A percentile compares a stretch with the other conserved stretches of the same genome.
These are phyloP conservation scores for Neoarius graeffei DNA, from an alignment of 2,113 vertebrate genomes.

Conservation along the genomic window DNA sequence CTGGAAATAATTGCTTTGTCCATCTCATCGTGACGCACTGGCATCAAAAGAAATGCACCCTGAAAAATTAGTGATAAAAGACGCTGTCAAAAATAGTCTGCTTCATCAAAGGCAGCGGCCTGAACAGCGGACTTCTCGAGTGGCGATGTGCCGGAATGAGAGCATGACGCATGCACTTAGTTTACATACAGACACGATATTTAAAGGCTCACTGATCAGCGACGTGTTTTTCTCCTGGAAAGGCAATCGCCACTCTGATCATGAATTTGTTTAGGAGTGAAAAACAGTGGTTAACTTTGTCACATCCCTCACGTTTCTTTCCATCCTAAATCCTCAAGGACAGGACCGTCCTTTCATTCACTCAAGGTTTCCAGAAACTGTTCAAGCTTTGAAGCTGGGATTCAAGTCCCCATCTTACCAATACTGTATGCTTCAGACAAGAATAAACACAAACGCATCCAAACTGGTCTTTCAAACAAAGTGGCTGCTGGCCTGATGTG, in stretches of 20 bases:
- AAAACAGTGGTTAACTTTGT: background rate
- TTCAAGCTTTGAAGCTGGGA: background rate
- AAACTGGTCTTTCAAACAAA: background rate
- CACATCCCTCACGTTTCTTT: background rate
- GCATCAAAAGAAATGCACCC: slow-evolving; percentile 22
- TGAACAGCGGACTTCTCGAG: background rate
- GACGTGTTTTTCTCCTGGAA: background rate
- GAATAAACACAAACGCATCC: background rate
- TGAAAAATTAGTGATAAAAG: slow-evolving; percentile 5
- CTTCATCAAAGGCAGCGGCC: slow-evolving; percentile 21
- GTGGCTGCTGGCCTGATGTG: background rate
- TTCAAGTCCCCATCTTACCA: background rate
- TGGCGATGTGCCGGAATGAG: background rate
- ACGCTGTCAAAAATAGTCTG: background rate
- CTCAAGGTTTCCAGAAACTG: background rate
- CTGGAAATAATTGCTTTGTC: slow-evolving; percentile 27
- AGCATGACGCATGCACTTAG: background rate
- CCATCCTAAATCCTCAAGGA: background rate
- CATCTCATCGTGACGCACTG: slow-evolving; percentile 18
- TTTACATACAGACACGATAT: too few species aligned
- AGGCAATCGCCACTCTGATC: background rate
- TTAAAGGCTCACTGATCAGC: background rate
- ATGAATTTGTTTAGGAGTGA: background rate
- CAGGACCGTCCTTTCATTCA: background rate
- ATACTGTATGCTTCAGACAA: background rate